phyloP scores from a whole-genome alignment of 2,797 vertebrate genomes.

The Enteromius paludinosus region DNA sequence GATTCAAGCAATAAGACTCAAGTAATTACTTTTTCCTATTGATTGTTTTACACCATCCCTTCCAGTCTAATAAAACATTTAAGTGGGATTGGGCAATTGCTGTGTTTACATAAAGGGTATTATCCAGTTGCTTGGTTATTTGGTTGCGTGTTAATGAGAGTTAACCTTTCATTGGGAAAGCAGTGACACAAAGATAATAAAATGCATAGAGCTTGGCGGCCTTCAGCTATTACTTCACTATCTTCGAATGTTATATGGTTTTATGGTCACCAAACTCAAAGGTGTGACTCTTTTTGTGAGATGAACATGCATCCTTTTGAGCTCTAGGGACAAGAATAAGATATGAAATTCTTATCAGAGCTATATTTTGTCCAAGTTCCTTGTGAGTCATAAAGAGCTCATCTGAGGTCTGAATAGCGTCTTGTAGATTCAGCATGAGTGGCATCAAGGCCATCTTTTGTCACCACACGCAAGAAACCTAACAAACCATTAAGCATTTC shows the following conservation, averaged over 20 bases:
- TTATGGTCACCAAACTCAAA: not conserved
- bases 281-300: not conserved
- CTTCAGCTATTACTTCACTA: not conserved
- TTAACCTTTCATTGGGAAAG: not conserved
- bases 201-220: not conserved
- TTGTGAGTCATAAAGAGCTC: not conserved
- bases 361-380: not conserved
- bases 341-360: not conserved
- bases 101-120: not conserved
- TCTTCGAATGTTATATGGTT: not conserved
- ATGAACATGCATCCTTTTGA: not conserved
- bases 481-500: not conserved
- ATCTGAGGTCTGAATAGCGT: conserved; percentile 58
- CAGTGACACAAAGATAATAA: not conserved
- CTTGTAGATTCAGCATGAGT: conserved; percentile 63
- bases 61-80: not conserved
- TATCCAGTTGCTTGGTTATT: not conserved
- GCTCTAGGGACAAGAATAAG: not conserved
- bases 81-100: not conserved
- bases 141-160: not conserved
- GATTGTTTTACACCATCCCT: not conserved
- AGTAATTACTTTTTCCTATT: not conserved
- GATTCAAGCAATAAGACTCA: not conserved
- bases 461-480: conserved; percentile 22
- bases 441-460: conserved; percentile 58